These are phyloP conservation scores for Typhlomys cinereus DNA, from an alignment of 2,113 vertebrate species.

Conservation along the genomic window DNA sequence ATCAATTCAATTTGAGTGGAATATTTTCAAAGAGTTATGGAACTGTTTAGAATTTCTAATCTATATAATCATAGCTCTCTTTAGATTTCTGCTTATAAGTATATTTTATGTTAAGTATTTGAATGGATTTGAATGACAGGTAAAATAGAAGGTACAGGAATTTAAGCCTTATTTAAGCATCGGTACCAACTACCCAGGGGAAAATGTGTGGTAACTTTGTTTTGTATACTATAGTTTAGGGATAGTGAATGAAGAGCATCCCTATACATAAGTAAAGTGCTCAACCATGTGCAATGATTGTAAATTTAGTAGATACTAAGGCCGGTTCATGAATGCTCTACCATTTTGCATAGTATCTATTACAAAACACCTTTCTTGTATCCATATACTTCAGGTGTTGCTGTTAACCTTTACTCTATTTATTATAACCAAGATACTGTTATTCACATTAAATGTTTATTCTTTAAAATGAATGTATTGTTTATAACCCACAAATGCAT, in stretches of 20 bases:
- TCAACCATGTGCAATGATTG: background rate
- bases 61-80: constrained; percentile 7
- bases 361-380: constrained; percentile 55
- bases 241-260: background rate
- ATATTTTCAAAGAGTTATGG: background rate
- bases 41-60: constrained; percentile 25
- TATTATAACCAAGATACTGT: constrained; percentile 80
- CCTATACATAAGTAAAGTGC: background rate
- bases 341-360: constrained; percentile 5
- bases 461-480: constrained; percentile 78
- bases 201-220: background rate
- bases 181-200: constrained; percentile 15
- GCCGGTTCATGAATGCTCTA: background rate
- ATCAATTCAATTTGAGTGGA: constrained; percentile 20
- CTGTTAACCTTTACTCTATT: constrained; percentile 78
- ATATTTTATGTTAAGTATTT: constrained; percentile 32
- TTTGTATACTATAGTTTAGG: background rate
- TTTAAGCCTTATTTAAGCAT: background rate
- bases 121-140: background rate
- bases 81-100: constrained; percentile 46
- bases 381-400: constrained; percentile 40
- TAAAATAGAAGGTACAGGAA: constrained; percentile 33
- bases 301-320: background rate
- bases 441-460: constrained; percentile 71
- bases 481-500: constrained; percentile 75